phyloP scores from a whole-genome alignment of 1,140 invertebrate genomes.

The Aphaenogaster ashmeadi region DNA sequence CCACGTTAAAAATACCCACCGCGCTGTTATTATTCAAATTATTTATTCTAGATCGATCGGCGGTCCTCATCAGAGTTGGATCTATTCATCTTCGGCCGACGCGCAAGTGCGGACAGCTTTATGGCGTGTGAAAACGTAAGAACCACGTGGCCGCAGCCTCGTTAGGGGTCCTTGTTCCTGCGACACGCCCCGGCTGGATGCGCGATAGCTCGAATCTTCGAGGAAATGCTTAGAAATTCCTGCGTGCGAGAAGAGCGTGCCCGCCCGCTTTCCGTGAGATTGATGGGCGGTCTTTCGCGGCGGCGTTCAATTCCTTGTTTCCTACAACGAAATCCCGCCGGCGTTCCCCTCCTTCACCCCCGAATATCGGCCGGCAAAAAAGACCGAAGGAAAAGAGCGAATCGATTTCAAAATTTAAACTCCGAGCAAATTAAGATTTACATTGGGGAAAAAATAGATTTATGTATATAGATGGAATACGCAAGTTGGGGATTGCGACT shows the following conservation, averaged over 20 bases:
- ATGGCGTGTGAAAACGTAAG: conserved; percentile 82
- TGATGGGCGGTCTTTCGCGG: conserved; percentile 44
- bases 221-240: conserved; percentile 59
- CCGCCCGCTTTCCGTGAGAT: conserved; percentile 51
- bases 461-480: neutral
- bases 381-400: neutral
- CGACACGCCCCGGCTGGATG: conserved; percentile 29
- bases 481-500: too few relatives aligned
- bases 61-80: conserved; percentile 12
- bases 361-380: neutral
- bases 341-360: neutral
- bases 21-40: conserved; percentile 32
- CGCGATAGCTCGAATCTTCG: conserved; percentile 18
- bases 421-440: neutral
- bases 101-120: conserved; percentile 82
- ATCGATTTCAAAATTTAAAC: neutral
- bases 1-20: neutral
- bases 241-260: conserved; percentile 12
- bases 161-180: conserved; percentile 51
- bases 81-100: conserved; percentile 43
- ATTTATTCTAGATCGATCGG: conserved; percentile 46
- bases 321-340: conserved; percentile 16
- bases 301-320: conserved; percentile 33
- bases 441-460: neutral
- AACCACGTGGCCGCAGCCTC: conserved; percentile 71